These are phyloP conservation scores for Oostethus manadensis DNA, from an alignment of 2,113 vertebrate genomes.

Conservation along the genomic window DNA sequence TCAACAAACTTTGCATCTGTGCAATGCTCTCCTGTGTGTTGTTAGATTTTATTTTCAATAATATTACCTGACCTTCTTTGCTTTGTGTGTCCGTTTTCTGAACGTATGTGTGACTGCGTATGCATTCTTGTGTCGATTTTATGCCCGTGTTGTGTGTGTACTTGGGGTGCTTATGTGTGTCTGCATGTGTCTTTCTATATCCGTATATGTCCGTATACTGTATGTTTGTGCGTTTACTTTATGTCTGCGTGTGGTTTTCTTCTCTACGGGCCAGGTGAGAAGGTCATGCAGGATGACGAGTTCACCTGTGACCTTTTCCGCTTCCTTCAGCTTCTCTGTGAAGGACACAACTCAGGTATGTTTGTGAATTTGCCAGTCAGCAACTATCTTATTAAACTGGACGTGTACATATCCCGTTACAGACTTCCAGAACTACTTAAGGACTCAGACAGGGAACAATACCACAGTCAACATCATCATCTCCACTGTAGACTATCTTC, in stretches of 20 bases:
- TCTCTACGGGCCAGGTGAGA: constrained; percentile 80
- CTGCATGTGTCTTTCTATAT: constrained; percentile 9
- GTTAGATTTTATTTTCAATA: constrained; percentile 31
- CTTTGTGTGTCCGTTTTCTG: constrained; percentile 21
- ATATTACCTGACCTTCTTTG: constrained; percentile 35
- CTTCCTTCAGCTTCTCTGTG: constrained; percentile 92
- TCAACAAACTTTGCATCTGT: constrained; percentile 45
- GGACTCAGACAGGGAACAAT: constrained; percentile 96
- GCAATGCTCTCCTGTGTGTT: constrained; percentile 30
- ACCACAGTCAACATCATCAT: constrained; percentile 97
- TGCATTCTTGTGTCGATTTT: background rate
- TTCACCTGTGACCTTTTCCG: constrained; percentile 97
- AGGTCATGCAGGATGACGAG: constrained; percentile 94
- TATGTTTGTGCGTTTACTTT: constrained; percentile 31
- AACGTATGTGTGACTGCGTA: constrained; percentile 7
- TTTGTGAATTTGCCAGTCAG: constrained; percentile 4
- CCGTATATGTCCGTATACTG: no score
- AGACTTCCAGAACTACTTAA: constrained; percentile 98
- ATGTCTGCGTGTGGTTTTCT: constrained; percentile 38
- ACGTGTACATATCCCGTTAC: constrained; percentile 11
- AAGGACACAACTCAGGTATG: constrained; percentile 94
- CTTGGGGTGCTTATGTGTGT: constrained; percentile 9
- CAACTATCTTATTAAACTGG: background rate
- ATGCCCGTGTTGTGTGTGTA: constrained; percentile 3
- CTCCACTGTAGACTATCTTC: constrained; percentile 93